These are phyloP conservation scores for Scaptomyza pallida DNA, from an alignment of 1,140 invertebrate species.

Conservation along the genomic window DNA sequence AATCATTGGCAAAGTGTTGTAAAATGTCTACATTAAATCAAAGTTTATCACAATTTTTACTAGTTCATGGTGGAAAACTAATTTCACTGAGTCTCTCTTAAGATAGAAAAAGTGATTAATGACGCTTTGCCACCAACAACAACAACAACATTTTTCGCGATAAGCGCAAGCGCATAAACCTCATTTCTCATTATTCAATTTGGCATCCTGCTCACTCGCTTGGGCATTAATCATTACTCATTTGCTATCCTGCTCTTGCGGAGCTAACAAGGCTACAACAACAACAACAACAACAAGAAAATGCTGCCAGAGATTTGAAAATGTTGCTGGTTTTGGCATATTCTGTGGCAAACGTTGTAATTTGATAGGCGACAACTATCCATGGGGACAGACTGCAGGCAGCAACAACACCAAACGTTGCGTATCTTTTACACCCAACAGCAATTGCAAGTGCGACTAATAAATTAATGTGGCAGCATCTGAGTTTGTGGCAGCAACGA, in stretches of 20 bases:
- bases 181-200: slow-evolving; percentile 8
- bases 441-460: slow-evolving; percentile 34
- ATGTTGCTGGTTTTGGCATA: slow-evolving; percentile 41
- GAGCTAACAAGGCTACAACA: slow-evolving; percentile 34
- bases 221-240: background rate
- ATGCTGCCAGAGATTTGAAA: slow-evolving; percentile 40
- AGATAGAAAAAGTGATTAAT: slow-evolving; percentile 12
- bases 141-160: slow-evolving; percentile 21
- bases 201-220: background rate
- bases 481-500: slow-evolving; percentile 38
- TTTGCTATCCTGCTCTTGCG: background rate
- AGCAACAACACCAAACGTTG: slow-evolving; percentile 38
- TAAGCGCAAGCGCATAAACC: slow-evolving; percentile 45
- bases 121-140: background rate
- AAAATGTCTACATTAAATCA: background rate
- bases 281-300: slow-evolving; percentile 20
- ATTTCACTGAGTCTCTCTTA: too few species aligned
- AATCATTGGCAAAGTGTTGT: too few species aligned
- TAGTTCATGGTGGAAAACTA: background rate
- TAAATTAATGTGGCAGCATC: slow-evolving; percentile 36
- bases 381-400: slow-evolving; percentile 36
- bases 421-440: slow-evolving; percentile 65
- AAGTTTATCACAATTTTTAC: background rate
- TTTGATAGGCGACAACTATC: slow-evolving; percentile 74
- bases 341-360: slow-evolving; percentile 44